Conservation (phyloP, 1,140 invertebrate species). For the Diuraphis noxia region DNA sequence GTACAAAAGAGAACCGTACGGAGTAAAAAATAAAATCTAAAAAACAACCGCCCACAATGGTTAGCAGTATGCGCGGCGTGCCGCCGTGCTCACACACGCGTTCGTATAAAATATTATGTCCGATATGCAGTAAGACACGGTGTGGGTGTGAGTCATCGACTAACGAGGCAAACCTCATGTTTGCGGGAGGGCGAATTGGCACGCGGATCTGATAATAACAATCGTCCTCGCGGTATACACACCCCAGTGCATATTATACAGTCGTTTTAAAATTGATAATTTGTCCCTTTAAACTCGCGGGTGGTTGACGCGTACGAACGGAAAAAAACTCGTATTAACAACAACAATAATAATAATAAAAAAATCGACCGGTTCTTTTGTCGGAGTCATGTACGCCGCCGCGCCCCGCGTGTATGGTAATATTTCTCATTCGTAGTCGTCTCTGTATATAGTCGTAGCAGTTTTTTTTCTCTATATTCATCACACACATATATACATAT, state of each 20-base stretch:
- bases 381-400: conserved; percentile 39
- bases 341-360: conserved; percentile 1
- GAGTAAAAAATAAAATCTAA: conserved; percentile 22
- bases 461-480: neutral
- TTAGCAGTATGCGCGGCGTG: neutral
- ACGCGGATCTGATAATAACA: conserved; percentile 32
- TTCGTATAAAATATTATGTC: neutral
- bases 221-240: neutral
- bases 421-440: neutral
- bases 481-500: neutral
- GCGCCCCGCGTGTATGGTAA: neutral
- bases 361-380: conserved; percentile 50
- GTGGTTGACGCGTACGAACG: neutral
- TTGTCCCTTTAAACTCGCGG: conserved; percentile 50
- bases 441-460: neutral
- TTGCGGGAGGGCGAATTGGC: conserved; percentile 31
- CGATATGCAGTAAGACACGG: neutral
- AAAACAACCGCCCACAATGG: conserved; percentile 49
- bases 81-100: neutral
- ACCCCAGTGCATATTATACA: neutral
- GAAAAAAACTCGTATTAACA: neutral
- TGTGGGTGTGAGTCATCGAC: conserved; percentile 31
- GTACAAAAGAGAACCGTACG: conserved; percentile 6
- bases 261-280: conserved; percentile 52
- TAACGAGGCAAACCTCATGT: conserved; percentile 48